Conservation (phyloP, 2,113 vertebrate species). For the Megaptera novaeangliae region DNA sequence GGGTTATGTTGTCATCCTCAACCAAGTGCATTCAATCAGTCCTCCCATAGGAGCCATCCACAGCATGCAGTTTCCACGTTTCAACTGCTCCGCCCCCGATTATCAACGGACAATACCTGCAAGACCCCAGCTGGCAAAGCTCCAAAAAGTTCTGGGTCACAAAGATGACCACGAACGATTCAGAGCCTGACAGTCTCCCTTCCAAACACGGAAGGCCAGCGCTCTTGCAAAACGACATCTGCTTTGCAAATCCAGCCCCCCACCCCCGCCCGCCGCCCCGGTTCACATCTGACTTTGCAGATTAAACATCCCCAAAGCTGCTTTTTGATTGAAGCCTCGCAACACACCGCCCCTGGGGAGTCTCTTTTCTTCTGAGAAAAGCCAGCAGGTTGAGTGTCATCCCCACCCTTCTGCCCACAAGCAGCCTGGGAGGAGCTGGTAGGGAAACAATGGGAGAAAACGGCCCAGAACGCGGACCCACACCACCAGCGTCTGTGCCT, state of each 20-base stretch:
- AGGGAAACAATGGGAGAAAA: not conserved
- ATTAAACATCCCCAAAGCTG: not conserved
- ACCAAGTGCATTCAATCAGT: not conserved
- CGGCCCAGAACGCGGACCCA: not conserved
- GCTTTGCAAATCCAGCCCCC: no score
- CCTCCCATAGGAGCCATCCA: not conserved
- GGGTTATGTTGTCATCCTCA: not conserved
- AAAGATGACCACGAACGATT: no score
- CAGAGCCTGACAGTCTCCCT: not conserved
- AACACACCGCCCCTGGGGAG: not conserved
- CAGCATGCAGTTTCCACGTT: not conserved
- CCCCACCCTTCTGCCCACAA: not conserved
- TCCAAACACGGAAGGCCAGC: not conserved
- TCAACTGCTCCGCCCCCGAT: not conserved
- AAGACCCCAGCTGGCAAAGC: not conserved
- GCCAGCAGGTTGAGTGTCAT: fast-evolving
- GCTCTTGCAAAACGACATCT: not conserved
- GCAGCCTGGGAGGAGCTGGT: not conserved
- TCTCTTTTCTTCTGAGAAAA: not conserved
- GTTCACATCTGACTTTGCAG: not conserved
- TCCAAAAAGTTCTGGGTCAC: not conserved
- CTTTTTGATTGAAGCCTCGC: not conserved
- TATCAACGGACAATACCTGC: not conserved
- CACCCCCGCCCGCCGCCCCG: no score
- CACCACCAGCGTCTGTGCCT: not conserved